Base-by-base conservation (phyloP, 2,888 invertebrate species). In the Aelia acuminata region DNA sequence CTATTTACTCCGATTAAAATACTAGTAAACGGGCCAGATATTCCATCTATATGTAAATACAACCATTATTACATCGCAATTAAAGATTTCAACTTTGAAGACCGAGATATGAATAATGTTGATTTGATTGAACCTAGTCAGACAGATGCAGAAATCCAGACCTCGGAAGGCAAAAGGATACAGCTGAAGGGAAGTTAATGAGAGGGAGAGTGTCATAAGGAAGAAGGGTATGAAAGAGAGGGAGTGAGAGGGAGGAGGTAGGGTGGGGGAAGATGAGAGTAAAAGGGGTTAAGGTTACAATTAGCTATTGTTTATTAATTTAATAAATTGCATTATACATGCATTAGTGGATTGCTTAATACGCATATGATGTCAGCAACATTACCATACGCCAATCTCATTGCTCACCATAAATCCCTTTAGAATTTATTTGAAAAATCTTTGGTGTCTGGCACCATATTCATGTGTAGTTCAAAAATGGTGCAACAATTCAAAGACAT, bases 161-260 rank as follows among this genome's bases (percentile, higher is more conserved):
- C n/a, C 39, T 13, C 10, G 88, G 39, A 7, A 49, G 50, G 10
- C 50, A 88, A 70, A 48, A 53, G 47, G 80, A 84, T 47, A 70
- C 53, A 87, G 87, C 47, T 48, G 70, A 10, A 87, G 18, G 87
- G 70, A 63, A 80, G 80, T 47, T 39, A 80, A 47, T 43, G 80
- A 80, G 89, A 80, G 88, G 49, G 84, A 84, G 88, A 88, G 88
- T 50, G 53, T 49, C 49, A 31, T 47, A 43, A 49, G 53, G 88
- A 88, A 49, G 50, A 49, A 87, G 87, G 70, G 87, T n/a, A 26
- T 18, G 49, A 35, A 48, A 22, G n/a, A 39, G 8, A 47, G 49
- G 75, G 80, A 87, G 49, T 22, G 15, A 26, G 80, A 49, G 84
- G 53, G 49, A 8, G 39, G 57, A 26, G 26, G 7, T 35, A 20